Evolutionary conservation across 1,140 invertebrate genomes (phyloP), one percentile per base, ranked within the genome.

Genomic region (Condylostylus longicornis): DNA sequence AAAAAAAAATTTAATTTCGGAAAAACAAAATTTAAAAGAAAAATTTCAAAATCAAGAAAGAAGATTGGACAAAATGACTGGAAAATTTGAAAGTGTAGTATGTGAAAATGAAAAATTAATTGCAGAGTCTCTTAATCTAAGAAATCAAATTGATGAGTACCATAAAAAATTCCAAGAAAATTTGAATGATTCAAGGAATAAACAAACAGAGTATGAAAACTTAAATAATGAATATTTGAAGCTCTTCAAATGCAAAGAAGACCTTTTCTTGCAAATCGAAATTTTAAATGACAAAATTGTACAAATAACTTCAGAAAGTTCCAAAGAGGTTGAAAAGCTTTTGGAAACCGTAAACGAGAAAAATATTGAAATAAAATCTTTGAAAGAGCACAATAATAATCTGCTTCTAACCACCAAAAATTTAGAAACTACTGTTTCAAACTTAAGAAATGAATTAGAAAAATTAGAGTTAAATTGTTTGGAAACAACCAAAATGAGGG

Each of bases 381-480:
- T 43, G 5, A 15, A 27, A 20, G 25, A 23, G n/a, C n/a, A n/a
- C n/a, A n/a, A n/a, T n/a, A n/a, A n/a, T n/a, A n/a, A n/a, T n/a
- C n/a, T n/a, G n/a, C n/a, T n/a, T n/a, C n/a, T n/a, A n/a, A n/a
- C n/a, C n/a, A n/a, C n/a, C n/a, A n/a, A 38, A 38, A 14, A 27
- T 42, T 20, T 39, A 47, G 15, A 19, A 44, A 31, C 20, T 47
- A 18, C 18, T 38, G 1, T 18, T 38, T 10, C 15, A 43, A 37
- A 18, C 23, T 31, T 38, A 46, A 14, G 17, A 39, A n/a, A 23
- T 38, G 9, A 37, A 40, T 33, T 33, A 19, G 15, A 33, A 33
- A 33, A 18, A 12, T n/a, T 18, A 9, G 4, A 18, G 32, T 14
- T 17, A 17, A 33, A 41, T 13, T 27, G 15, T 18, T 15, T 10